A percentile compares a stretch with the other conserved stretches of the same genome.
These are phyloP conservation scores for Odontomachus brunneus DNA, from an alignment of 1,140 invertebrate genomes.

Conservation along the genomic window DNA sequence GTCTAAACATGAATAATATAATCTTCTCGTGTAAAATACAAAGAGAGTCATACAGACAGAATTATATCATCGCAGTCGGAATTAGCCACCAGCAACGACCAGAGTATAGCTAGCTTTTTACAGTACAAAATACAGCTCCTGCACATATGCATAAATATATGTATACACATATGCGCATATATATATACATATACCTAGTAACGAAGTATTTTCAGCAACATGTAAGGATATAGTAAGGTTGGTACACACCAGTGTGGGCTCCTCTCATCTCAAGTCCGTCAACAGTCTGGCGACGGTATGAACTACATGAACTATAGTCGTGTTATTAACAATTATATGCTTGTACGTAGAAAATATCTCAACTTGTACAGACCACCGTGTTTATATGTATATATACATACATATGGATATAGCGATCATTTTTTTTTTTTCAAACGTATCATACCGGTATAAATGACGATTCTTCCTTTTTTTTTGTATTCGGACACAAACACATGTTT, in stretches of 20 bases:
- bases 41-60: no score
- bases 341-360: constrained; percentile 71
- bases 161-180: constrained; percentile 77
- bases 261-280: constrained; percentile 23
- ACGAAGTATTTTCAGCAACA: constrained; percentile 78
- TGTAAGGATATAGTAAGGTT: constrained; percentile 81
- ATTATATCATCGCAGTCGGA: constrained; percentile 74
- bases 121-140: constrained; percentile 85
- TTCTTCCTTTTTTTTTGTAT: constrained; percentile 20
- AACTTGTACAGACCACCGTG: constrained; percentile 72
- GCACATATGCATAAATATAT: constrained; percentile 77
- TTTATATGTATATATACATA: constrained; percentile 72
- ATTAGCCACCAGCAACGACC: constrained; percentile 85
- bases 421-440: constrained; percentile 34
- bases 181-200: constrained; percentile 80
- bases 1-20: constrained; percentile 74
- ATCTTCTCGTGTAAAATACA: constrained; percentile 64
- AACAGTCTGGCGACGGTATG: constrained; percentile 66
- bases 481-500: constrained; percentile 42
- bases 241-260: constrained; percentile 31
- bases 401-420: constrained; percentile 57
- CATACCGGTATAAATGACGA: constrained; percentile 44
- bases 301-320: constrained; percentile 63
- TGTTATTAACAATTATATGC: constrained; percentile 67
- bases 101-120: constrained; percentile 85